Base-by-base conservation (phyloP, 30 jellyfish, hydroid and myxozoan species). In the Turritopsis rubra region DNA sequence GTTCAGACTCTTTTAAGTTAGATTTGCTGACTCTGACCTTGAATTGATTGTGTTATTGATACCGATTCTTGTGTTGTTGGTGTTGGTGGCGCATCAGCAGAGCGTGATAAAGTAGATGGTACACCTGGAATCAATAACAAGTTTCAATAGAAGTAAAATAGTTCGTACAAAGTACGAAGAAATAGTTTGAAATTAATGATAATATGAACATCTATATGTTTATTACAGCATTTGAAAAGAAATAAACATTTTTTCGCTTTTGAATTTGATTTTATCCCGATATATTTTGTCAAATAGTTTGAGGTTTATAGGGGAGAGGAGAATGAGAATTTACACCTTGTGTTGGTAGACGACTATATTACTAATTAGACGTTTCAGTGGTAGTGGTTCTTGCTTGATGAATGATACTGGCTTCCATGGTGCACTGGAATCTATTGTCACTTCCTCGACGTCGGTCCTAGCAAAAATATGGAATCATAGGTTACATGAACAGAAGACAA, bases 361-460 rank as follows among this genome's bases (percentile, higher is more conserved):
- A 0, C 77, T 71, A 0, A 82, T 81, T 26, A 88, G 41, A 26
- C 98, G 96, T 54, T 92, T 92, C 23, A 95, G 85, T 3, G 96
- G 96, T 23, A 84, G 91, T 19, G 95, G 96, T 81, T 93, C 99
- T 89, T 83, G 90, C 84, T 93, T 93, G 27, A 93, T 93, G 0
- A 97, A 89, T 41, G 60, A 41, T 21, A 93, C 99, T 28, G 99
- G 99, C 72, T 93, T 93, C 99, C 99, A 93, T 8, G 99, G 88
- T 22, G 95, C 99, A 79, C 89, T 84, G 21, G 99, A 85, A 71
- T 93, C 99, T 29, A 93, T 88, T 1, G 99, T 93, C 4, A 93
- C 96, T 84, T 93, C 99, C 72, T 93, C 99, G 28, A 93, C 95
- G 26, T 89, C 99, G 26, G 99, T 93, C 91, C 98, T 91, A 73